Conservation (phyloP, 2,797 vertebrate genomes). For the Semaprochilodus insignis region DNA sequence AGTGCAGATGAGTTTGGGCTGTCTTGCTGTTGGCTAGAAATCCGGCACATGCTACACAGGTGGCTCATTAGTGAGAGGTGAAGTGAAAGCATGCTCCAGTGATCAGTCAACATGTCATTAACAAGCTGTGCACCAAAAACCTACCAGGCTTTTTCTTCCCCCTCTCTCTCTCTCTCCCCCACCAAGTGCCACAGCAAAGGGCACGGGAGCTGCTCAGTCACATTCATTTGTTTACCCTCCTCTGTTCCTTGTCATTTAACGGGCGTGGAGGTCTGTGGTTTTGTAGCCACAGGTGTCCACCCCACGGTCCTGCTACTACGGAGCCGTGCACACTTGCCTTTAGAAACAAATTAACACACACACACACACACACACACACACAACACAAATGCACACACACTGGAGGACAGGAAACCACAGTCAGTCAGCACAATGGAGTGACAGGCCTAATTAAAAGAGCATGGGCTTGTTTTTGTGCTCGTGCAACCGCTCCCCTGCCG, state of each 20-base stretch:
- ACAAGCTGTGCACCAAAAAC: conserved; percentile 52
- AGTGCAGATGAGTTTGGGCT: background rate
- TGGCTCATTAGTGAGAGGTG: conserved; percentile 60
- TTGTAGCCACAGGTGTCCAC: conserved; percentile 60
- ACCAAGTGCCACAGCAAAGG: background rate
- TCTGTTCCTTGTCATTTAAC: conserved; percentile 31
- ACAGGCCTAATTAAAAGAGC: conserved; percentile 62
- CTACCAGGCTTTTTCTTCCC: conserved; percentile 24
- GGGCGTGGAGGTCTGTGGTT: conserved; percentile 36
- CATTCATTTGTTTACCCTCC: conserved; percentile 43
- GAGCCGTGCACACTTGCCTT: background rate
- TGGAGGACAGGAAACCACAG: conserved; percentile 23
- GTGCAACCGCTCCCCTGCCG: conserved; percentile 41
- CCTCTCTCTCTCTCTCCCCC: conserved; percentile 1
- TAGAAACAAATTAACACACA: background rate
- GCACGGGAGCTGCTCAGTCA: conserved; percentile 41
- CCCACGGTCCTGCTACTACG: conserved; percentile 34
- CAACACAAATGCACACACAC: conserved; percentile 18
- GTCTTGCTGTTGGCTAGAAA: background rate
- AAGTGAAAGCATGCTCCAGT: conserved; percentile 41
- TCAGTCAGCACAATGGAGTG: conserved; percentile 52
- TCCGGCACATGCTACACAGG: conserved; percentile 51
- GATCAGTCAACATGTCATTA: conserved; percentile 58
- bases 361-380: conserved; percentile 25
- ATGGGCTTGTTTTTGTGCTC: conserved; percentile 49